Evolutionary conservation across 2,888 invertebrate species (phyloP).

Genomic region (Athripsodes cinereus): DNA sequence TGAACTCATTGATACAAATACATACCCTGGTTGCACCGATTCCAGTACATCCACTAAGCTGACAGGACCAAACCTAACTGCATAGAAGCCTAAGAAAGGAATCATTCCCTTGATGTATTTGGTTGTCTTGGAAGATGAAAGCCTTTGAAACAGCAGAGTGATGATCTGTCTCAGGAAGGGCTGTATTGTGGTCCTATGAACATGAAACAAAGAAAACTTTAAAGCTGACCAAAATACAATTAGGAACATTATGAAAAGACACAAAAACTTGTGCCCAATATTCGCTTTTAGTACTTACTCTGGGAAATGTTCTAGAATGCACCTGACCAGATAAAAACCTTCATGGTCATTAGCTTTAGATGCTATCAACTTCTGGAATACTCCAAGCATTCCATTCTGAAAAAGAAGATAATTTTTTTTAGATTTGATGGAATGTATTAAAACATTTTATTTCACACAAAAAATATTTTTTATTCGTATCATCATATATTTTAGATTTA

Average conservation of each 20-base stretch:
- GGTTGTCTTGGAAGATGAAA: slow-evolving; percentile 90
- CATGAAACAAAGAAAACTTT: slow-evolving; percentile 33
- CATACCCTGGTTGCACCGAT: slow-evolving; percentile 77
- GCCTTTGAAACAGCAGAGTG: slow-evolving; percentile 84
- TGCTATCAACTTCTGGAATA: slow-evolving; percentile 94
- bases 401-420: too few species aligned
- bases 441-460: too few species aligned
- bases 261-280: too few species aligned
- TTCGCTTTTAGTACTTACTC: slow-evolving; percentile 54
- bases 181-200: slow-evolving; percentile 66
- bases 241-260: too few species aligned
- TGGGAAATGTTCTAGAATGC: slow-evolving; percentile 77
- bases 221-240: too few species aligned
- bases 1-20: too few species aligned
- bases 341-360: slow-evolving; percentile 95
- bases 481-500: too few species aligned
- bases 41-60: slow-evolving; percentile 74
- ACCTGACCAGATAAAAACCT: slow-evolving; percentile 87
- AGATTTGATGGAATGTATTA: too few species aligned
- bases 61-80: slow-evolving; percentile 72
- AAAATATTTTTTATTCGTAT: too few species aligned
- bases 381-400: slow-evolving; percentile 77
- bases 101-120: slow-evolving; percentile 89
- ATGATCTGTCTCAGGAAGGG: slow-evolving; percentile 83
- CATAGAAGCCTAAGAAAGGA: slow-evolving; percentile 85